These are phyloP conservation scores for Atrina japonica DNA, from an alignment of 2,888 invertebrate species.

Conservation along the genomic window DNA sequence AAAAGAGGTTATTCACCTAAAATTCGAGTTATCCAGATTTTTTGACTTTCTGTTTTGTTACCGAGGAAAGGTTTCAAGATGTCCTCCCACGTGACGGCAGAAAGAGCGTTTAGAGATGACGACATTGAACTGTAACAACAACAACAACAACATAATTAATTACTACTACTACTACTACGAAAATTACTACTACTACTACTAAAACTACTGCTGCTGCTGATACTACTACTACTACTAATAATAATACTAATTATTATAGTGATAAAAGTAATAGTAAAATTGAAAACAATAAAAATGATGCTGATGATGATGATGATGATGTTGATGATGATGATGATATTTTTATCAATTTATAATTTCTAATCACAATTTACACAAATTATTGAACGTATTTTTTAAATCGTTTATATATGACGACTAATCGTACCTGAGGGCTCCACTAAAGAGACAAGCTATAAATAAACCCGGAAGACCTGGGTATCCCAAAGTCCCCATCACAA, in stretches of 20 bases:
- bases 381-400: not conserved
- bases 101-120: slow-evolving; percentile 64
- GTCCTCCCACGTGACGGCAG: slow-evolving; percentile 69
- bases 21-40: slow-evolving; percentile 61
- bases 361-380: not conserved
- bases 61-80: slow-evolving; percentile 59
- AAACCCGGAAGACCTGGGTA: slow-evolving; percentile 67
- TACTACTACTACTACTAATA: not conserved
- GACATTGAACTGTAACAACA: slow-evolving; percentile 63
- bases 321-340: too few relatives aligned
- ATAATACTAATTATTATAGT: not conserved
- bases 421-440: slow-evolving; percentile 65
- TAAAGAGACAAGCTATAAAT: slow-evolving; percentile 67
- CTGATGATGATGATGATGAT: too few relatives aligned
- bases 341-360: not conserved
- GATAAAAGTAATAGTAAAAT: not conserved
- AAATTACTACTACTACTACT: too few relatives aligned
- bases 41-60: slow-evolving; percentile 50
- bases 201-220: too few relatives aligned
- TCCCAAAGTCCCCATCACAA: slow-evolving; percentile 64
- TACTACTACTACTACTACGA: not conserved
- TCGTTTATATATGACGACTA: not conserved
- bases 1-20: slow-evolving; percentile 49
- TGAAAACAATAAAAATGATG: too few relatives aligned
- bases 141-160: not conserved